phyloP scores from a whole-genome alignment of 2,888 invertebrate species.

The Volucella inanis region DNA sequence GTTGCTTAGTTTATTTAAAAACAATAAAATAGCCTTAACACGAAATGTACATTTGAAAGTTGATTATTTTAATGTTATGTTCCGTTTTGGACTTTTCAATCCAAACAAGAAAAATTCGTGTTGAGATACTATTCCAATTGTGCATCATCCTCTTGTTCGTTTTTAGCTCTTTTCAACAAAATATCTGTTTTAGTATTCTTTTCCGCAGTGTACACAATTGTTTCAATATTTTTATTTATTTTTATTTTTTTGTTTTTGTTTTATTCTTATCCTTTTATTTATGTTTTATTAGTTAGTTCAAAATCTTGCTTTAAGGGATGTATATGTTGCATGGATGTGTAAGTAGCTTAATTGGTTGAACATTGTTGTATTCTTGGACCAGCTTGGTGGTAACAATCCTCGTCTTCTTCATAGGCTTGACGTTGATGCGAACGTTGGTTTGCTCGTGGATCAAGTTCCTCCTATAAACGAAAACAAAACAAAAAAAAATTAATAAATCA shows the following conservation, averaged over 20 bases:
- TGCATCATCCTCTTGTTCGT: conserved; percentile 20
- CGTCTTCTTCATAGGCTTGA: conserved; percentile 91
- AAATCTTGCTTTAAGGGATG: conserved; percentile 72
- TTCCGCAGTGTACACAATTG: conserved; percentile 55
- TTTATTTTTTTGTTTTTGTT: conserved; percentile 38
- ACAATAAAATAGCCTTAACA: conserved; percentile 71
- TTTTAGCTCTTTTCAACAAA: conserved; percentile 31
- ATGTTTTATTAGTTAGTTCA: conserved; percentile 65
- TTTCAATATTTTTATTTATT: conserved; percentile 30
- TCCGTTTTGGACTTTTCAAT: conserved; percentile 5
- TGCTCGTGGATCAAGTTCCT: conserved; percentile 91
- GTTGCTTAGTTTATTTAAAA: conserved; percentile 68
- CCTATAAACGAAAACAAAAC: conserved; percentile 78
- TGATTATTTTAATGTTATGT: conserved; percentile 22
- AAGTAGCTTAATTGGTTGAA: conserved; percentile 87
- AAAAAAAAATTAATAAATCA: neutral
- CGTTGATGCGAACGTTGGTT: conserved; percentile 87
- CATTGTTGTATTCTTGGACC: conserved; percentile 90
- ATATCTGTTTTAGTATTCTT: conserved; percentile 40
- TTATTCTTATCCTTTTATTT: conserved; percentile 32
- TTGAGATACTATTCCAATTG: conserved; percentile 37
- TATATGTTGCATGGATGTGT: conserved; percentile 73
- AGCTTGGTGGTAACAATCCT: conserved; percentile 86
- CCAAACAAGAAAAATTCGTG: conserved; percentile 37
- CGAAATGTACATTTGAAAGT: conserved; percentile 64